Base-by-base conservation (phyloP, 2,797 vertebrate species). In the Gallirallus australis region DNA sequence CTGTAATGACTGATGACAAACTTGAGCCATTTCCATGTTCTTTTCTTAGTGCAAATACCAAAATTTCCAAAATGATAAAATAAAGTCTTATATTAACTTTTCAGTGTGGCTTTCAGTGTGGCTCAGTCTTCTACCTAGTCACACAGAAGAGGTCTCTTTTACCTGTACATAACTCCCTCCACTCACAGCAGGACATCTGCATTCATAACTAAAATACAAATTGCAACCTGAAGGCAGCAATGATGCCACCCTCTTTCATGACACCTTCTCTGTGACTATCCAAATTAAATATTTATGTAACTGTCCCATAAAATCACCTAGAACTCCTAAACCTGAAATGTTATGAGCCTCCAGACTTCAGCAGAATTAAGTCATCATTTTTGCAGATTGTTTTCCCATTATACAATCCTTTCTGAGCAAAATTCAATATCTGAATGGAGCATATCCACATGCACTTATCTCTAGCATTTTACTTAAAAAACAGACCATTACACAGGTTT, bases 111-210 rank as follows among this genome's bases (percentile, higher is more conserved):
- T 28, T 45, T 45, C 42, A 45, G 42, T 45, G 18, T 19, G 42
- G 42, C 2, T 70, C 14, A 15, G 13, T 57, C 23, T 59, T 64
- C 33, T 6, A 53, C 33, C 4, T 35, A 56, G 45, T 69, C 27
- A 37, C 25, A 45, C 8, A 54, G 13, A 78, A 52, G 6, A 60
- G 13, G 6, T 66, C 33, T 15, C 8, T 65, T 85, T 66, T 40
- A 8, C 31, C 14, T 3, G 0, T 16, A 25, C 3, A 7, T 12
- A 40, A 12, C 5, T 59, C 31, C 21, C 14, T 73, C 23, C 0
- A 2, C 63, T 24, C 18, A 9, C 30, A 90, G 27, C n/a, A 52
- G 13, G 7, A 35, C 7, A 5, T 24, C n/a, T 75, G 31, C 31
- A 19, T 42, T 78, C 39, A 84, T 14, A 91, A 68, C 23, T 9